A percentile compares a stretch with the other conserved stretches of the same genome.
Conservation (phyloP, 2,113 vertebrate genomes). For the Haemorhous mexicanus region DNA sequence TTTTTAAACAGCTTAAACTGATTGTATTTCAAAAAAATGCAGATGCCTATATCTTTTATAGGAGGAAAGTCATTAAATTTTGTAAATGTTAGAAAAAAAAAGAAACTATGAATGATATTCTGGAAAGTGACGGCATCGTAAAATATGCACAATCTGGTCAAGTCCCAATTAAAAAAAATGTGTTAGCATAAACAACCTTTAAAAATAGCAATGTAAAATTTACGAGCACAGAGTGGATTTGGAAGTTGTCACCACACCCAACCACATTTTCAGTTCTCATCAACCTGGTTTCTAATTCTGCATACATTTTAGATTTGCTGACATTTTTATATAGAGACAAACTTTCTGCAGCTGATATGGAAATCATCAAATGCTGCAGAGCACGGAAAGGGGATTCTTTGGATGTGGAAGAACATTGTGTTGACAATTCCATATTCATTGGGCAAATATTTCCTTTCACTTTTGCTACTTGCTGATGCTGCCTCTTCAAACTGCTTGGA, state of each 20-base stretch:
- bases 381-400: not conserved
- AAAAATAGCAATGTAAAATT: conserved; percentile 53
- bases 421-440: not conserved
- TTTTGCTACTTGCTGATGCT: not conserved
- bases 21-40: conserved; percentile 40
- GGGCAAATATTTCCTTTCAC: not conserved
- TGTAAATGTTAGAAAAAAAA: conserved; percentile 47
- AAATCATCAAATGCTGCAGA: not conserved
- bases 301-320: not conserved
- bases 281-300: conserved; percentile 18
- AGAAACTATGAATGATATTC: conserved; percentile 39
- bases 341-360: not conserved
- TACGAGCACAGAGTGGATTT: not conserved
- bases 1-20: conserved; percentile 41
- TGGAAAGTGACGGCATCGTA: conserved; percentile 4
- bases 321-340: not conserved
- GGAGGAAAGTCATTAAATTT: conserved; percentile 48
- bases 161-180: conserved; percentile 59
- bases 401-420: not conserved
- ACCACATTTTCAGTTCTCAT: conserved; percentile 28
- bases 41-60: conserved; percentile 49
- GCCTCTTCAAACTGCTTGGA: not conserved
- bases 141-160: conserved; percentile 62
- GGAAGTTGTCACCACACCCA: not conserved
- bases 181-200: conserved; percentile 58